Evolutionary conservation across 2,797 vertebrate species (phyloP), one percentile per base, ranked within the genome.

Genomic region (Micromesistius poutassou): DNA sequence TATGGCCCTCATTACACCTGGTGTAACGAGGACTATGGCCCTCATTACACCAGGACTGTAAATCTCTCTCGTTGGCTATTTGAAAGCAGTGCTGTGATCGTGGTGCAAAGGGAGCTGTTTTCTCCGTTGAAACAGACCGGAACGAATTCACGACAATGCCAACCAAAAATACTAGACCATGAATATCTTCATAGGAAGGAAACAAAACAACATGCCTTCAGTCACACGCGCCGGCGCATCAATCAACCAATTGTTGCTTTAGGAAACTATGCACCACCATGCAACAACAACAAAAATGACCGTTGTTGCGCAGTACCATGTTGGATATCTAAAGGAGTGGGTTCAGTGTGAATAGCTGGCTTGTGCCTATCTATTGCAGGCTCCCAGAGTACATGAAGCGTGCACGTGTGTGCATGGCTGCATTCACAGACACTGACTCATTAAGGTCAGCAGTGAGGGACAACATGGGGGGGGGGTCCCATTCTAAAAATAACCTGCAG

Each of bases 391-490:
- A 85, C 82, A 87, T 87, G 85, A 82, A 77, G 74, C 83, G 80
- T 68, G 79, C 84, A 74, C 79, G 70, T 83, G 78, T 75, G 74
- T 30, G 81, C 80, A 83, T 73, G 80, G 86, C 88, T 84, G 85
- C 86, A 87, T 89, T 87, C 86, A 83, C 86, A 89, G 88, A 87
- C 88, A 86, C 77, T 89, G 88, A 89, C 86, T 89, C 86, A 89
- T 87, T 85, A 84, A 81, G 71, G 71, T 76, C 79, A 85, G 85
- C 76, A 89, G 85, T 84, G 83, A 86, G 84, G 82, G 80, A 82
- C 80, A 74, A 75, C 62, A 71, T 13, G 80, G 42, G 50, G 50
- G 31, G 12, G 71, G 25, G 9, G 28, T n/a, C 72, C 10, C 25
- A n/a, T 33, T 62, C 55, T 62, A 62, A 62, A 62, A 62, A 62